phyloP scores from a whole-genome alignment of 2,888 invertebrate genomes.

The Thereva unica region DNA sequence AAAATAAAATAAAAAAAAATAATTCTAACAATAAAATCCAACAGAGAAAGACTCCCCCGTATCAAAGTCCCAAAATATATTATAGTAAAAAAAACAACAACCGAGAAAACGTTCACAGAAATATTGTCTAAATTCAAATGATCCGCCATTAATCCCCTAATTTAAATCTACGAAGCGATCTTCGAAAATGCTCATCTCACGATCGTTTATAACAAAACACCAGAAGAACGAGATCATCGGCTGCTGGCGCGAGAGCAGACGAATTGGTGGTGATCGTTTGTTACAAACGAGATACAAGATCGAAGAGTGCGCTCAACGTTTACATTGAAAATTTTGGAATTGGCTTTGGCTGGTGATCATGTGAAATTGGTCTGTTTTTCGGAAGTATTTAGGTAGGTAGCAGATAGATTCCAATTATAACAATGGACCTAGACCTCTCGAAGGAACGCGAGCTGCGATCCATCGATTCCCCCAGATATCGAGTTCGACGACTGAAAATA shows the following conservation, averaged over 20 bases:
- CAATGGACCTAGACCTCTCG: slow-evolving; percentile 1
- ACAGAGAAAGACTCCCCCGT: too few relatives aligned
- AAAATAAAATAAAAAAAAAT: too few relatives aligned
- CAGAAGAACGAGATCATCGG: slow-evolving; percentile 20
- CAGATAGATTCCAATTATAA: neutral
- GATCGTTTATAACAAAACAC: slow-evolving; percentile 3
- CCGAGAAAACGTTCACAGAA: neutral
- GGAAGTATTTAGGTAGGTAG: too few relatives aligned
- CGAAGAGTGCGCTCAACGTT: neutral
- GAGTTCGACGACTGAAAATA: slow-evolving; percentile 8
- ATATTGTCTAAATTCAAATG: slow-evolving; percentile 17
- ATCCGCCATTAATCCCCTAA: slow-evolving; percentile 34
- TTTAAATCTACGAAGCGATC: slow-evolving; percentile 28
- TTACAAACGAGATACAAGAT: neutral
- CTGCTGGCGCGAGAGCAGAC: neutral
- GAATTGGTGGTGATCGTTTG: neutral
- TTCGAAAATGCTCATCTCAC: slow-evolving; percentile 28
- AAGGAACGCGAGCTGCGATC: slow-evolving; percentile 2
- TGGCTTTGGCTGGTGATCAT: too few relatives aligned
- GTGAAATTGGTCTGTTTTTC: too few relatives aligned
- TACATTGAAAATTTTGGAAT: neutral
- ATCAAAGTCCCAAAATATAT: too few relatives aligned
- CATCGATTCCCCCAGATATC: slow-evolving; percentile 9
- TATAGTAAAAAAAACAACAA: neutral
- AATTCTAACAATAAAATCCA: too few relatives aligned